phyloP scores from a whole-genome alignment of 2,888 invertebrate genomes.

The Tridacna crocea region DNA sequence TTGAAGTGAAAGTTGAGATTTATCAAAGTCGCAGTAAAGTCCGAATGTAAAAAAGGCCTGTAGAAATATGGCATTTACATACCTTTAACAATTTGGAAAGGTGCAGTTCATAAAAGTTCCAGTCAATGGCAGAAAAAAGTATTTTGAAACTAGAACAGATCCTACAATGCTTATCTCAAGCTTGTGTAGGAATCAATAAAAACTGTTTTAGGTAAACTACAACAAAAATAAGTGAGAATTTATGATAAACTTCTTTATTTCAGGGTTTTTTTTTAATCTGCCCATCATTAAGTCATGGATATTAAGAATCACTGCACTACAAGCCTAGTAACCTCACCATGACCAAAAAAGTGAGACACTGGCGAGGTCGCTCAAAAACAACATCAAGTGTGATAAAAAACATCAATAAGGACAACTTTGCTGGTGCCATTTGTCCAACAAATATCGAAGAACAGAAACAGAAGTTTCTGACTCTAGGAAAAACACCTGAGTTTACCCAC shows the following conservation, averaged over 20 bases:
- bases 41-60: no score
- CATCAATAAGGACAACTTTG: constrained; percentile 63
- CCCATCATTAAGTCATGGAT: not conserved
- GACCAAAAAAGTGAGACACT: constrained; percentile 61
- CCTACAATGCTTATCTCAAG: no score
- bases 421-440: constrained; percentile 74
- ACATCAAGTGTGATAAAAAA: constrained; percentile 61
- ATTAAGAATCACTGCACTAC: not conserved
- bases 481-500: constrained; percentile 76
- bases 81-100: no score
- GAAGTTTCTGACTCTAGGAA: constrained; percentile 78
- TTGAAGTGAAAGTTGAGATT: no score
- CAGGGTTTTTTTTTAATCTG: constrained; percentile 11
- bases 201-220: no score
- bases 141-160: no score
- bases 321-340: constrained; percentile 17
- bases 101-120: no score
- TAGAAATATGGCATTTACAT: no score
- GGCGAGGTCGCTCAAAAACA: constrained; percentile 55
- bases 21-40: no score
- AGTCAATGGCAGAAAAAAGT: no score
- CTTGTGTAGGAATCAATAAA: no score
- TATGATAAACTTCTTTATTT: not conserved
- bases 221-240: no score
- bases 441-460: constrained; percentile 81